Evolutionary conservation across 2,797 vertebrate species (phyloP).

Genomic region (Manis pentadactyla): DNA sequence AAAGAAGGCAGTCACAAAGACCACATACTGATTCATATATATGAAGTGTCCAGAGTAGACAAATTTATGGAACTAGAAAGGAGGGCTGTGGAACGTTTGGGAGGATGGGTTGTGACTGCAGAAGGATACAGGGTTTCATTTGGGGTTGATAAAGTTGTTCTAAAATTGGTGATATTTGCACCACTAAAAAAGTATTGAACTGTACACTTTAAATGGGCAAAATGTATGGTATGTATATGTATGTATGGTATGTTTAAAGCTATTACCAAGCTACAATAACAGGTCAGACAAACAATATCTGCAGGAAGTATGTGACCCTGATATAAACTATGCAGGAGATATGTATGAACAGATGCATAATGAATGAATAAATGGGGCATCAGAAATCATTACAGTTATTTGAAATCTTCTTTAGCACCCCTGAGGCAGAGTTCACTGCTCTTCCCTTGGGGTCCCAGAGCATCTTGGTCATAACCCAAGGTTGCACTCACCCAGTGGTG

Average conservation of each 20-base stretch:
- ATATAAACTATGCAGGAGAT: slow-evolving; percentile 9
- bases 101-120: background rate
- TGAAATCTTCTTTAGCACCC: background rate
- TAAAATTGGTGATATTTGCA: background rate
- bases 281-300: background rate
- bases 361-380: background rate
- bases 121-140: background rate
- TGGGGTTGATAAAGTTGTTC: background rate
- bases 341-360: background rate
- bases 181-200: background rate
- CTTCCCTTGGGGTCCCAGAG: background rate
- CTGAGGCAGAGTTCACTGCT: background rate
- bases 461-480: background rate
- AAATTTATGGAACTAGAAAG: background rate
- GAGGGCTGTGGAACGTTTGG: too few relatives aligned
- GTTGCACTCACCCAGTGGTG: background rate
- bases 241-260: background rate
- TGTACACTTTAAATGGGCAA: background rate
- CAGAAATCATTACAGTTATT: background rate
- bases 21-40: background rate
- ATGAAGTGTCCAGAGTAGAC: background rate
- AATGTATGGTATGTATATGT: background rate
- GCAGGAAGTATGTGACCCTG: background rate
- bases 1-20: background rate
- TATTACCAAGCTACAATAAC: background rate